Conservation (phyloP, 2,113 vertebrate genomes). For the Cryptomyrus ogoouensis region DNA sequence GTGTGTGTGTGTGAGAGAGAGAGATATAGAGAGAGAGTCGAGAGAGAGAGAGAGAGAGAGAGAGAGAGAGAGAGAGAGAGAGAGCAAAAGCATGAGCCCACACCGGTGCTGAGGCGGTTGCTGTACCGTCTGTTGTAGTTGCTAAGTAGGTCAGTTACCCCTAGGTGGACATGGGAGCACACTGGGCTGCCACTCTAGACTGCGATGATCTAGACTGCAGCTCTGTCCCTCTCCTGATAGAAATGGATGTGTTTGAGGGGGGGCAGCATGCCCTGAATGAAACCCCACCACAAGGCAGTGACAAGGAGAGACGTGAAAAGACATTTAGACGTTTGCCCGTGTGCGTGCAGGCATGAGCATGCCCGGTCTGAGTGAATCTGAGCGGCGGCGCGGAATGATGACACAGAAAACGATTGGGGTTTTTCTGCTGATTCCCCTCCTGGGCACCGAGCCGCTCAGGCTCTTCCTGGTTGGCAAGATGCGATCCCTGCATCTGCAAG, state of each 20-base stretch:
- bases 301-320: not conserved
- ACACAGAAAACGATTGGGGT: not conserved
- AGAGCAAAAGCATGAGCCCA: not conserved
- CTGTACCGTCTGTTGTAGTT: not conserved
- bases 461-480: not conserved
- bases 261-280: not conserved
- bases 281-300: not conserved
- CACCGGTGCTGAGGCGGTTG: not conserved
- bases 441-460: not conserved
- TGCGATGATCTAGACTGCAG: not conserved
- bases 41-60: not conserved
- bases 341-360: not conserved
- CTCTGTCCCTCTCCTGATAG: not conserved
- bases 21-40: too few relatives aligned
- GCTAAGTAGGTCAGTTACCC: conserved; percentile 9
- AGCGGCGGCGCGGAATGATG: not conserved
- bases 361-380: not conserved
- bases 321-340: not conserved
- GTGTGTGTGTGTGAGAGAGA: not conserved
- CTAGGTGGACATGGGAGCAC: not conserved
- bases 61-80: not conserved
- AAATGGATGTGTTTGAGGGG: not conserved
- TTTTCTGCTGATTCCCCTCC: not conserved
- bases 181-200: not conserved
- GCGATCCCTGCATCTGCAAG: not conserved